A percentile compares a stretch with the other conserved stretches of the same genome.
Conservation (phyloP, 2,113 vertebrate genomes). For the Hepsetus odoe region DNA sequence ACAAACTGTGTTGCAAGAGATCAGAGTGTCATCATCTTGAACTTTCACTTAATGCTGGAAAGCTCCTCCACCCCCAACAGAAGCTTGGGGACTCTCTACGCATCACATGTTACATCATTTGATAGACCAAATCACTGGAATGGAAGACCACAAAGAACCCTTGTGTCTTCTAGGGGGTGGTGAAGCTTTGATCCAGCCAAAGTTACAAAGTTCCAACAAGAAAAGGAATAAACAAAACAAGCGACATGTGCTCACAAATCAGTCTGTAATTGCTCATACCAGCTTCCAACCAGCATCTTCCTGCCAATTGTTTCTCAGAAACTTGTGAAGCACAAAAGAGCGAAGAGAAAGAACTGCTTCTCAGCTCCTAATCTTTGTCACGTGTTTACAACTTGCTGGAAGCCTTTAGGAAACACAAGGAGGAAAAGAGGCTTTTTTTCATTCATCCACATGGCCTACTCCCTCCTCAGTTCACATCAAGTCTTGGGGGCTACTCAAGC, state of each 20-base stretch:
- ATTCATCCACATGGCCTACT: slow-evolving; percentile 41
- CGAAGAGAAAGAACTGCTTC: background rate
- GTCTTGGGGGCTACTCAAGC: slow-evolving; percentile 6
- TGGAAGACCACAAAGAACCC: slow-evolving; percentile 43
- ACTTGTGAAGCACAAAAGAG: background rate
- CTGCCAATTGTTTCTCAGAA: background rate
- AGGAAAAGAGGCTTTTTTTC: slow-evolving; percentile 27
- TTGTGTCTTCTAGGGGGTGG: slow-evolving; percentile 33
- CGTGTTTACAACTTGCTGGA: slow-evolving; percentile 40
- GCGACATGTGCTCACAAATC: background rate
- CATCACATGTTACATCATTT: slow-evolving; percentile 71
- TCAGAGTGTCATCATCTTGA: slow-evolving; percentile 1
- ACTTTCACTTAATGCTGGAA: background rate
- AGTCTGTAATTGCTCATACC: background rate
- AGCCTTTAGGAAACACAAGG: slow-evolving; percentile 5
- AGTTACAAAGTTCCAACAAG: background rate
- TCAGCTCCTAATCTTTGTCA: slow-evolving; percentile 47
- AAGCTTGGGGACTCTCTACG: background rate
- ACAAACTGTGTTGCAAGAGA: background rate
- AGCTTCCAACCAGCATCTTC: background rate
- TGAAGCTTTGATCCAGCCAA: background rate
- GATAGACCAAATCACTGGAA: slow-evolving; percentile 49
- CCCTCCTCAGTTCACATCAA: slow-evolving; percentile 44
- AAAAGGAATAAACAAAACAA: background rate
- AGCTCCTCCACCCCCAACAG: background rate